phyloP scores from a whole-genome alignment of 2,113 vertebrate species.

The Haliaeetus leucogaster region DNA sequence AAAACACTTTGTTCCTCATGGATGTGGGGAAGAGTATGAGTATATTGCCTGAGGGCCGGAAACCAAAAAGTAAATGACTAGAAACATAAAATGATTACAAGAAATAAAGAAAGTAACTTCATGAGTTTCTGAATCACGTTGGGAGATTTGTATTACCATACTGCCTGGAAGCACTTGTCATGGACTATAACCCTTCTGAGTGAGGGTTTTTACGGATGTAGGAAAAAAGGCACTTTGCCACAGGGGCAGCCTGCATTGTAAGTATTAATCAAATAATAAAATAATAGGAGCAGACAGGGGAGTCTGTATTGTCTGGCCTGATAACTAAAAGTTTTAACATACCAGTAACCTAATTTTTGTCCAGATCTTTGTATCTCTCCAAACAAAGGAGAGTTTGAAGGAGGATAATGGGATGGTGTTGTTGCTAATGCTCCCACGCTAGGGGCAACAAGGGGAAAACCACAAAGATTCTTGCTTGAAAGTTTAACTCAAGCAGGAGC shows the following conservation, averaged over 20 bases:
- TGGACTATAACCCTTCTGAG: not conserved
- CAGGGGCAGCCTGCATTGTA: not conserved
- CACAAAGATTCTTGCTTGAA: not conserved
- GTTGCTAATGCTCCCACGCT: not conserved
- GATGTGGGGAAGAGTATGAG: not conserved
- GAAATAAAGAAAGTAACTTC: not conserved
- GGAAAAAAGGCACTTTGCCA: not conserved
- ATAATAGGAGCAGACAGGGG: not conserved
- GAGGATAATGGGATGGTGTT: not conserved
- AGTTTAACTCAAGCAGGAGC: not conserved
- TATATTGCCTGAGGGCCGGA: not conserved
- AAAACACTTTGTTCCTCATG: not conserved
- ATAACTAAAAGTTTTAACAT: not conserved
- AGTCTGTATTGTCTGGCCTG: not conserved
- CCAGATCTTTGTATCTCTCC: not conserved
- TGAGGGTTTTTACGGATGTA: accelerated
- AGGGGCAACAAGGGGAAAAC: not conserved
- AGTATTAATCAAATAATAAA: not conserved
- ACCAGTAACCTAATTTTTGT: not conserved
- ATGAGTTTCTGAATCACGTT: not conserved
- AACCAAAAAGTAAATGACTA: not conserved
- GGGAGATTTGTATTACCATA: not conserved
- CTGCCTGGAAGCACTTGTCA: not conserved
- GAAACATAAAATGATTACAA: not conserved
- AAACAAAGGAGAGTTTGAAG: not conserved